Conservation (phyloP, 2,888 invertebrate species). For the Ellobium chinense region DNA sequence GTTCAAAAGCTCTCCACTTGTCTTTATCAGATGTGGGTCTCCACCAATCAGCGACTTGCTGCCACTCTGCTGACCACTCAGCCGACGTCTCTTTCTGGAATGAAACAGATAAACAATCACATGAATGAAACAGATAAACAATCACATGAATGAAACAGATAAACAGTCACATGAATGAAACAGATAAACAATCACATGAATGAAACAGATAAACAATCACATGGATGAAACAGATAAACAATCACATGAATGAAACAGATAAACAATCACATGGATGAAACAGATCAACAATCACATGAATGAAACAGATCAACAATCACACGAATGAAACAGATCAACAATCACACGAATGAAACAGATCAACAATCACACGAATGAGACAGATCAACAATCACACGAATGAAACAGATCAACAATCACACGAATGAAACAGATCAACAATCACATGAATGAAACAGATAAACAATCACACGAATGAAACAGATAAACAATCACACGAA, state of each 20-base stretch:
- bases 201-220: not conserved
- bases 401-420: not conserved
- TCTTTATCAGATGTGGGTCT: constrained; percentile 36
- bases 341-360: too few relatives aligned
- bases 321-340: too few relatives aligned
- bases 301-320: too few relatives aligned
- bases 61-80: constrained; percentile 12
- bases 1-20: constrained; percentile 49
- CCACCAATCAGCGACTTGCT: constrained; percentile 38
- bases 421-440: not conserved
- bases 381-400: too few relatives aligned
- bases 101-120: not conserved
- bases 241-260: not conserved
- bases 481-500: not conserved
- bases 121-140: not conserved
- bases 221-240: not conserved
- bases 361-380: too few relatives aligned
- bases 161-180: not conserved
- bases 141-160: not conserved
- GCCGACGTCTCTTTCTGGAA: constrained; percentile 11
- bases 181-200: not conserved
- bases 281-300: too few relatives aligned
- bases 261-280: not conserved
- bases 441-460: not conserved
- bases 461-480: not conserved